Percentiles rank a stretch among this genome's conserved stretches.
phyloP scores from a whole-genome alignment of 2,797 vertebrate species.

The Falco concolor region DNA sequence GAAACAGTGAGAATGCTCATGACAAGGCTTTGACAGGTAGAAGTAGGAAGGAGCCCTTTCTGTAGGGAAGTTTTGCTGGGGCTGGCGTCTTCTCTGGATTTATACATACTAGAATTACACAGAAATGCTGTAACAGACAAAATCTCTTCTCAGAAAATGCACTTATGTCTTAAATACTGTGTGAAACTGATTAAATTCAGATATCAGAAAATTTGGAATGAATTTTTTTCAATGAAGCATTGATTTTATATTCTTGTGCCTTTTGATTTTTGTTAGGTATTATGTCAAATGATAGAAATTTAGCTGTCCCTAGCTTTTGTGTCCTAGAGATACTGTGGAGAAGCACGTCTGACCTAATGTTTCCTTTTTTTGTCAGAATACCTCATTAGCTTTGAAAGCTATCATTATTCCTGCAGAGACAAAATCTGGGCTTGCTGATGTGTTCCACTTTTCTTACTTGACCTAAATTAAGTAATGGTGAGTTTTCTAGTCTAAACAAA shows the following conservation, averaged over 20 bases:
- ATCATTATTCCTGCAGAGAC: neutral
- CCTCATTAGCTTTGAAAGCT: neutral
- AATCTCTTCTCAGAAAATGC: neutral
- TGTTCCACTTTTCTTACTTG: neutral
- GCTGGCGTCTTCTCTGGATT: neutral
- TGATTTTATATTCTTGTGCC: neutral
- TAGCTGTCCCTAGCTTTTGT: neutral
- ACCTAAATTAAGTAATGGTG: neutral
- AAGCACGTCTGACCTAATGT: neutral
- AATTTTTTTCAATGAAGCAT: neutral
- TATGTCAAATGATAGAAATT: neutral
- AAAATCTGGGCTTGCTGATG: neutral
- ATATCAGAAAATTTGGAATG: neutral
- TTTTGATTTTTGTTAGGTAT: neutral
- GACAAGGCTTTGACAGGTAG: neutral
- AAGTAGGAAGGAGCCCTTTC: neutral
- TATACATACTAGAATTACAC: neutral
- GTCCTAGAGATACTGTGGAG: neutral
- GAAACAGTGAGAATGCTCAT: neutral
- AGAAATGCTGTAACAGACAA: neutral
- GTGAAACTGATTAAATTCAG: neutral
- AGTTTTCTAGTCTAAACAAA: neutral
- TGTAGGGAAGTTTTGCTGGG: neutral
- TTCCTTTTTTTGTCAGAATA: neutral
- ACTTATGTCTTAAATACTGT: neutral